Base-by-base conservation (phyloP, 2,888 invertebrate species). In the Brassicogethes aeneus region DNA sequence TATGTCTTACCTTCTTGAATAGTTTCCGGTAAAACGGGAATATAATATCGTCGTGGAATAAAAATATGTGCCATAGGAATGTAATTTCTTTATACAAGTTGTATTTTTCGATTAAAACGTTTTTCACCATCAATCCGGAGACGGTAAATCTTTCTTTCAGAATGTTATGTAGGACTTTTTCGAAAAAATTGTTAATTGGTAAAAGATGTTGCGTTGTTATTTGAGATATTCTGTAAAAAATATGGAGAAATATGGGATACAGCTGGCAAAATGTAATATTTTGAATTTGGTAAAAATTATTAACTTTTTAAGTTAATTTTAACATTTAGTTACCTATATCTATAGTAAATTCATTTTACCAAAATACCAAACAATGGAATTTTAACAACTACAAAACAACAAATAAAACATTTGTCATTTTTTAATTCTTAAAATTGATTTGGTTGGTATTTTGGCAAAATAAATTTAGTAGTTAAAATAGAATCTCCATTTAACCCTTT, bases 41-140 rank as follows among this genome's bases (percentile, higher is more conserved):
- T 23, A 66, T 61, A 34, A 64, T 41, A 45, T 64, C 64, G 39
- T 66, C 66, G 37, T 52, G 53, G 46, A 68, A 66, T 30, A 68
- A 43, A 46, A 57, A 68, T 13, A 66, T 40, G 39, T 62, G 59
- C n/a, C 57, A 53, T 17, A 68, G 45, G 42, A 67, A 58, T 7
- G 57, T 50, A 34, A 68, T 59, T 36, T 64, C 60, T 41, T 60
- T 61, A 12, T 61, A 59, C 37, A 68, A 46, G 14, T 59, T 47
- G 42, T 62, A 61, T 16, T 66, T 57, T 30, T 57, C 54, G 1
- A 62, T 51, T 2, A 68, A 49, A 3, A 64, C 42, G 39, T 59
- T 59, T 45, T 65, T 67, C 1, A 66, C 61, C 57, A 63, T 57
- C 12, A 60, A 41, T 2, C 67, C 65, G 3, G 63, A 64, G 12